Evolutionary conservation across 2,888 invertebrate species (phyloP), one percentile per base, ranked within the genome.

Genomic region (Drosophila kuntzei): DNA sequence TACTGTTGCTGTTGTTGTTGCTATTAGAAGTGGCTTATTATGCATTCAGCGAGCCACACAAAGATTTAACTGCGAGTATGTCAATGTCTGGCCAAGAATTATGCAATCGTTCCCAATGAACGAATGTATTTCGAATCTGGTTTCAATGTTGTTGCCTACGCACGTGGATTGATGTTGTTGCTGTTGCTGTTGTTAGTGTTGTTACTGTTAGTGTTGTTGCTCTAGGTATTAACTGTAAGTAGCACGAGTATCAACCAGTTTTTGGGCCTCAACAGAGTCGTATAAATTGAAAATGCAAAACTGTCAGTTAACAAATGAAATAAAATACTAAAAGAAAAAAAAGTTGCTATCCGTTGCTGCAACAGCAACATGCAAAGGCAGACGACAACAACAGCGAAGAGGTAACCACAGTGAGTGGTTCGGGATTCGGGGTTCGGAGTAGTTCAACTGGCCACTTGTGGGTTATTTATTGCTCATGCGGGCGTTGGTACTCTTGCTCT

Each of bases 11-110:
- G 39, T 3, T 47, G 59, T 12, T 39, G 53, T 18, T 41, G 68
- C 61, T 61, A 69, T 68, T 69, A 50, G 63, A 66, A 71, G 36
- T 66, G 60, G 53, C 76, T 66, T 64, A 71, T 76, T 71, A 76
- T 76, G 76, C 80, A 76, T 76, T 57, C 79, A 72, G 74, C 55
- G 27, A 62, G 73, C 55, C 68, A 41, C 62, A 60, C 64, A 37
- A 16, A 68, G 68, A 63, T 71, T 59, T 57, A 37, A 57, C 57
- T 29, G 44, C 65, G 80, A 76, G 65, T 79, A 66, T 75, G 80
- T 76, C 86, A 80, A 76, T 79, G 70, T 79, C 79, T 69, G 76
- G 71, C 58, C 68, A 51, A 74, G 75, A 75, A 79, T 74, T 79
- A 79, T 79, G 67, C 75, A 75, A 78, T 74, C 61, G 53, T 65